Evolutionary conservation across 30 jellyfish, hydroid and myxozoan genomes (phyloP).

Genomic region (Hydractinia echinata): DNA sequence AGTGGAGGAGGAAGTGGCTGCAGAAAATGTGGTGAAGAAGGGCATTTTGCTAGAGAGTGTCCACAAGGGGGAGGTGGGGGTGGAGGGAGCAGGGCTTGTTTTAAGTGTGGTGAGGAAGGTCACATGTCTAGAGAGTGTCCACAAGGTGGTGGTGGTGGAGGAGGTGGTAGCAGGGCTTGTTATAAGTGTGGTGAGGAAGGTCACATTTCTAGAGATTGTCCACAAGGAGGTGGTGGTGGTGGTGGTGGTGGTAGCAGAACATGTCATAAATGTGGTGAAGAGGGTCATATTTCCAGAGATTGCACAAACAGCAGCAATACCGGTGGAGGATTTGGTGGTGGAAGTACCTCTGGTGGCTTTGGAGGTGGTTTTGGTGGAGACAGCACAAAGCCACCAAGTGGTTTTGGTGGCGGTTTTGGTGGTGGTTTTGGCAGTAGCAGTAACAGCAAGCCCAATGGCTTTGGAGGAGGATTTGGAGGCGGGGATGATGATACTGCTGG

Average conservation of each 20-base stretch:
- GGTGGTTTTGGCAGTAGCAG: conserved; percentile 14
- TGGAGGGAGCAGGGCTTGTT: conserved; percentile 38
- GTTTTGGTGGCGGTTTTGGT: conserved; percentile 42
- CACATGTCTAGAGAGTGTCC: conserved; percentile 49
- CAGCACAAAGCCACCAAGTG: conserved; percentile 50
- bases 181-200: conserved; percentile 39
- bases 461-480: conserved; percentile 52
- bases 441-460: background rate
- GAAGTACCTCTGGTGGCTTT: conserved; percentile 40
- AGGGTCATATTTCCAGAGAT: conserved; percentile 50
- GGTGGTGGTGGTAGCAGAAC: conserved; percentile 15
- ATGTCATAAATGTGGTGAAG: conserved; percentile 55
- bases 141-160: conserved; percentile 20
- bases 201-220: conserved; percentile 45
- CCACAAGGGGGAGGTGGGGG: conserved; percentile 41
- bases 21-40: conserved; percentile 44
- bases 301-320: conserved; percentile 56
- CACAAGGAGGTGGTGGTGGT: background rate
- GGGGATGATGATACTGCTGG: conserved; percentile 23
- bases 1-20: conserved; percentile 31
- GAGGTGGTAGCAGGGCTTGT: conserved; percentile 37
- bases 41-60: conserved; percentile 53
- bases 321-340: conserved; percentile 40
- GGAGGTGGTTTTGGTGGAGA: conserved; percentile 58
- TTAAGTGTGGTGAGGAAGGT: conserved; percentile 41